phyloP scores from a whole-genome alignment of 1,140 invertebrate species.

The Lasioglossum baleicum region DNA sequence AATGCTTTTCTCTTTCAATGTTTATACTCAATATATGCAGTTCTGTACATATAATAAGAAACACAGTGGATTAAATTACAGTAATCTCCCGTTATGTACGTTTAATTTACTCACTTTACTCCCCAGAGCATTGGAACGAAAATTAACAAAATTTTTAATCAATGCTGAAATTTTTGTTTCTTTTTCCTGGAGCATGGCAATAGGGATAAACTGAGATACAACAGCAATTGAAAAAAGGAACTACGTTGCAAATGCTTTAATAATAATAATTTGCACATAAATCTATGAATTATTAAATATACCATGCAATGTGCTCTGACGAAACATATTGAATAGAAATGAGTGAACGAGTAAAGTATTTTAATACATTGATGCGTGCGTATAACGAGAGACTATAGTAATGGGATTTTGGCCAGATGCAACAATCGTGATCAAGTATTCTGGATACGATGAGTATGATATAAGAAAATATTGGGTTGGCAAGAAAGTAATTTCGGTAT shows the following conservation, averaged over 20 bases:
- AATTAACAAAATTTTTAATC: neutral
- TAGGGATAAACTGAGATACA: too few relatives aligned
- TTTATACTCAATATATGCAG: neutral
- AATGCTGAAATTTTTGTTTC: neutral
- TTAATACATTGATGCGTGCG: neutral
- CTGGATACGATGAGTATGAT: conserved; percentile 12
- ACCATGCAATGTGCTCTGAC: neutral
- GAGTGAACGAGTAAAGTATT: too few relatives aligned
- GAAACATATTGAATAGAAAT: too few relatives aligned
- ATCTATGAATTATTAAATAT: neutral
- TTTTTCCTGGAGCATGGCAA: too few relatives aligned
- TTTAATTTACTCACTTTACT: neutral
- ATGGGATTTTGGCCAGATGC: conserved; percentile 4
- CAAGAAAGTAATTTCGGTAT: too few relatives aligned
- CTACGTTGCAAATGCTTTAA: too few relatives aligned
- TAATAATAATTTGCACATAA: too few relatives aligned
- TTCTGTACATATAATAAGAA: neutral
- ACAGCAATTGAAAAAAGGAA: too few relatives aligned
- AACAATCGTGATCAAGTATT: conserved; percentile 21
- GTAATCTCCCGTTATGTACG: neutral
- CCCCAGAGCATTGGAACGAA: too few relatives aligned
- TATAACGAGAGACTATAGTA: neutral
- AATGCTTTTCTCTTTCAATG: too few relatives aligned
- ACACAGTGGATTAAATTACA: neutral
- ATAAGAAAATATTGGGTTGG: conserved; percentile 4